Evolutionary conservation across 2,888 invertebrate genomes (phyloP), one percentile per base, ranked within the genome.

Genomic region (Drosophila parthenogenetica): DNA sequence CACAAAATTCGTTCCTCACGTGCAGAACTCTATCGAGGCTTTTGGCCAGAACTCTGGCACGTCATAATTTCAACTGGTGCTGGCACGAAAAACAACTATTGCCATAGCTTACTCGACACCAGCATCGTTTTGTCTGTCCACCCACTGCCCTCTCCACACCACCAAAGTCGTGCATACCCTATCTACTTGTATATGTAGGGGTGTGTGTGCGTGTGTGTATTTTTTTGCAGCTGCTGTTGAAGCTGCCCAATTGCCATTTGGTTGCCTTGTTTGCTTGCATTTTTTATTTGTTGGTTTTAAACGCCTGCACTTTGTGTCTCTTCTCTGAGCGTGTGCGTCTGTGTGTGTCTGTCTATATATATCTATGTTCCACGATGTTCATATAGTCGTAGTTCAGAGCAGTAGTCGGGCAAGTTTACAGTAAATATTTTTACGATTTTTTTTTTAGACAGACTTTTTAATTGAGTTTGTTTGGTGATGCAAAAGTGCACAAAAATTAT

Each of bases 391-490:
- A 71, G 55, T 76, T 76, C 50, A 43, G 49, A 58, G 35, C 61
- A 58, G 50, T 42, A 58, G 42, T 42, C 64, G 42, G 45, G 63
- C 75, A 74, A 87, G 85, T 75, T 81, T 85, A 77, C 84, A 87
- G 84, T 87, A 87, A 87, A 85, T 85, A 85, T 85, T 85, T 85
- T 85, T 87, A 77, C 82, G 73, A 82, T 82, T 87, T 75, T 73
- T 73, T 75, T 80, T 75, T 79, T 68, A 69, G 77, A 87, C 74
- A 73, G 82, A 82, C 85, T 85, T 85, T 85, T 85, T 85, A 85
- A 85, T 85, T 85, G 87, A 85, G 87, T 85, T 87, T 87, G 85
- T 87, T 84, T 85, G 85, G 82, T 76, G 85, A 87, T 84, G 87
- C 87, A 87, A 87, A 87, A 87, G 85, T 87, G 87, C 82, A 81